Percentiles rank a stretch among this genome's conserved stretches.
phyloP scores from a whole-genome alignment of 2,888 invertebrate species.

The Falcaria lacertinaria region DNA sequence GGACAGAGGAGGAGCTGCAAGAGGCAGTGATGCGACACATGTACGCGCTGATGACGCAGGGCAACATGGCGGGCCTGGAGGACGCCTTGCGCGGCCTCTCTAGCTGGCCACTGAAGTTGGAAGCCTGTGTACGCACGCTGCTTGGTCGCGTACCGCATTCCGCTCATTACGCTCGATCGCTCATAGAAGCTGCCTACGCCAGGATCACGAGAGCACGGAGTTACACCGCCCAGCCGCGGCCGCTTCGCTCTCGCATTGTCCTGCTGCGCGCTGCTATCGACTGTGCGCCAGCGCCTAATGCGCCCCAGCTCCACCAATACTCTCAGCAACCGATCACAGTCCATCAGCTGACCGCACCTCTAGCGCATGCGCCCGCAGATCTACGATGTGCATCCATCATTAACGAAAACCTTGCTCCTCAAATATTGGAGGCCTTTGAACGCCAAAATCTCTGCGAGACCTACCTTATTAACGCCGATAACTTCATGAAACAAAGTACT shows the following conservation, averaged over 20 bases:
- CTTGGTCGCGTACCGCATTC: conserved; percentile 32
- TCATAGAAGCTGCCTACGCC: conserved; percentile 31
- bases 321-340: conserved; percentile 14
- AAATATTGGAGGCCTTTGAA: conserved; percentile 24
- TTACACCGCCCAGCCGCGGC: conserved; percentile 11
- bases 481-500: conserved; percentile 5
- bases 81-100: conserved; percentile 8
- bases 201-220: conserved; percentile 24
- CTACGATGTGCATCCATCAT: conserved; percentile 31
- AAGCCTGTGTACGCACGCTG: conserved; percentile 23
- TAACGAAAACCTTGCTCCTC: conserved; percentile 27
- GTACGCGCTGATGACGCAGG: conserved; percentile 27
- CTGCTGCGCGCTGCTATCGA: conserved; percentile 18
- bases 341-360: conserved; percentile 22
- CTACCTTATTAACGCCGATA: conserved; percentile 15
- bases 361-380: conserved; percentile 28
- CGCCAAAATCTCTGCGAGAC: conserved; percentile 34
- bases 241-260: conserved; percentile 30
- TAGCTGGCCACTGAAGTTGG: conserved; percentile 37
- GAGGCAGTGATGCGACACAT: conserved; percentile 32
- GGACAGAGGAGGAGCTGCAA: conserved; percentile 26
- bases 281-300: conserved; percentile 10
- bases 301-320: conserved; percentile 12
- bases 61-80: conserved; percentile 15
- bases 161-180: conserved; percentile 31